phyloP scores from a whole-genome alignment of 2,797 vertebrate genomes.

The Myiotriccus ornatus region DNA sequence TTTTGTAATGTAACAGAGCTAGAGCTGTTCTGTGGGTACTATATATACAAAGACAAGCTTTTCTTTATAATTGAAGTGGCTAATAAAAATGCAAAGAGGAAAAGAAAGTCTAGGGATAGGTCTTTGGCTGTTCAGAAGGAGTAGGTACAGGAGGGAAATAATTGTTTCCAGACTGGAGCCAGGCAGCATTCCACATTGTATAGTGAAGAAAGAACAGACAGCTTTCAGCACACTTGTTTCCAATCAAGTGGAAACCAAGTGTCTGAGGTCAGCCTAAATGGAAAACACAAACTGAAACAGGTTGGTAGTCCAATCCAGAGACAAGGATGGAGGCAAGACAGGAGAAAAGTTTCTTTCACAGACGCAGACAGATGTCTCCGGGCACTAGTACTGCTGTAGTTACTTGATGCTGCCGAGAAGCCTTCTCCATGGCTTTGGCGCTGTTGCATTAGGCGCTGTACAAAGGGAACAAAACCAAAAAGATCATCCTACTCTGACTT shows the following conservation, averaged over 20 bases:
- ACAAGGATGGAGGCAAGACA: background rate
- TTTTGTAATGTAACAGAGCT: background rate
- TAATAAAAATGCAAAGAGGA: background rate
- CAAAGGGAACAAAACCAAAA: background rate
- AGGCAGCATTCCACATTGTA: background rate
- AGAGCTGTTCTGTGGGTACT: background rate
- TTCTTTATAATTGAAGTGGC: background rate
- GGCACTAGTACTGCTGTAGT: background rate
- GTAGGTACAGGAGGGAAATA: slow-evolving; percentile 6
- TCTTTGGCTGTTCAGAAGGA: background rate
- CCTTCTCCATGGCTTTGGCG: background rate
- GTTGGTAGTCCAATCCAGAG: background rate
- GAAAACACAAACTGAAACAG: background rate
- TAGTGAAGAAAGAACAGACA: background rate
- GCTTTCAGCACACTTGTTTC: slow-evolving; percentile 5
- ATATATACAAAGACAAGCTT: background rate
- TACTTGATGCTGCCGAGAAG: background rate
- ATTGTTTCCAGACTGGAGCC: background rate
- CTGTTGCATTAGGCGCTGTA: background rate
- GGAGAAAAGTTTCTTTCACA: background rate
- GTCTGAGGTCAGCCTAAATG: slow-evolving; percentile 4
- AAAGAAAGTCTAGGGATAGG: background rate
- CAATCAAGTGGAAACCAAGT: background rate
- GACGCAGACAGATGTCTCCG: background rate
- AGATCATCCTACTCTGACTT: background rate